Evolutionary conservation across 1,140 invertebrate species (phyloP), one percentile per base, ranked within the genome.

Genomic region (Druon quercuslanigerum): DNA sequence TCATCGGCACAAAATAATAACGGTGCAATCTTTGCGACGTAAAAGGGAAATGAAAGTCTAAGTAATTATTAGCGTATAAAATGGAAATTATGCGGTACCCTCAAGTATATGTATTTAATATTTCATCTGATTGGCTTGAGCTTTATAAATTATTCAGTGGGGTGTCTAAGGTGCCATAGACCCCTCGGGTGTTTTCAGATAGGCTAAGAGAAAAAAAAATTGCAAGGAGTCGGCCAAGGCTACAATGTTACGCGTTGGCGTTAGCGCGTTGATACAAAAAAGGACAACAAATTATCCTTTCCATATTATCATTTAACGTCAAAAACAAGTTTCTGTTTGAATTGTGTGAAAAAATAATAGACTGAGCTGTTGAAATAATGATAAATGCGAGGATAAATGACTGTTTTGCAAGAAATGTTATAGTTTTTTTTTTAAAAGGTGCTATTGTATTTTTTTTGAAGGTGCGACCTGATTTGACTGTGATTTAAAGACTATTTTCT

Each of bases 81-180:
- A 17, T 56, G 25, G 2, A 57, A 33, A 57, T 57, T 57, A 57
- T 20, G 9, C 56, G 56, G 56, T 33, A 57, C 17, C 25, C 56
- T 17, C 40, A 46, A 46, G 40, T 2, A 46, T 9, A 46, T 46
- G 6, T 19, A 56, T 56, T 56, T 19, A 4, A 4, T 19, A 17
- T 56, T 56, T 25, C 19, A 57, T 25, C 56, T 57, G 56, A 20
- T 57, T 20, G 56, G 19, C 25, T 57, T 25, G 56, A 9, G 7
- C 56, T 57, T 25, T 57, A 57, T 57, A 57, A 57, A 57, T 57
- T 57, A 57, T 57, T 57, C 19, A 57, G 19, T 12, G 13, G 20
- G 56, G 56, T 57, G 19, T 57, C 17, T 13, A 12, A 57, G 17
- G 19, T 25, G 4, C 56, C 54, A 20, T 57, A 20, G 19, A 20